These are phyloP conservation scores for Crossocerus cetratus DNA, from an alignment of 2,888 invertebrate species.

Conservation along the genomic window DNA sequence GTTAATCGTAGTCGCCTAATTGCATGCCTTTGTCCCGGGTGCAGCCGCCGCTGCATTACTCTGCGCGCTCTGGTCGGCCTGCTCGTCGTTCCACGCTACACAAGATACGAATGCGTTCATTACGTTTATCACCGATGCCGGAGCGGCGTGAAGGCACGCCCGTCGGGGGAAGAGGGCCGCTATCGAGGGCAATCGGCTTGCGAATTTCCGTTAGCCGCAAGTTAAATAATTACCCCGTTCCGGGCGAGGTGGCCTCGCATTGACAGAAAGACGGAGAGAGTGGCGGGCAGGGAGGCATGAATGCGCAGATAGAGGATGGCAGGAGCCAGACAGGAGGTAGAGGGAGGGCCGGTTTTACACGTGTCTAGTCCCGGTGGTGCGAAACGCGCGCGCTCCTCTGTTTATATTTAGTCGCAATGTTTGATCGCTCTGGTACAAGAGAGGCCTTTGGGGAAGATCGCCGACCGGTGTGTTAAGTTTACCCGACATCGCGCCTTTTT, in stretches of 20 bases:
- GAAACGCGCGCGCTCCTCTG: constrained; percentile 26
- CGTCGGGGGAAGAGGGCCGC: too few relatives aligned
- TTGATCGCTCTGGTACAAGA: constrained; percentile 45
- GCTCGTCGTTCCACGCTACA: background rate
- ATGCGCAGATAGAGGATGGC: background rate
- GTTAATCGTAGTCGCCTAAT: background rate
- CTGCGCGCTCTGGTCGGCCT: background rate
- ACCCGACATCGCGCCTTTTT: constrained; percentile 24
- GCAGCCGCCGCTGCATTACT: background rate
- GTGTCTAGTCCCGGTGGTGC: background rate
- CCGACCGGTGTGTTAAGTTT: constrained; percentile 38
- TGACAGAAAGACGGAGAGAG: too few relatives aligned
- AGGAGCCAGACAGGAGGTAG: background rate
- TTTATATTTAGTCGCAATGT: constrained; percentile 57
- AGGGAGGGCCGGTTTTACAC: background rate
- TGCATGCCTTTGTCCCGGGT: constrained; percentile 1
- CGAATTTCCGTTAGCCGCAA: too few relatives aligned
- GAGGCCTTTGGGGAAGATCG: constrained; percentile 40
- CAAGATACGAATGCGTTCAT: background rate
- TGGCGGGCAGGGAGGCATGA: background rate
- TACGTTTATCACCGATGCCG: background rate
- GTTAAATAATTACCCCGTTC: too few relatives aligned
- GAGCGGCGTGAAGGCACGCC: background rate
- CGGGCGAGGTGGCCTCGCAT: too few relatives aligned
- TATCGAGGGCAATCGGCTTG: too few relatives aligned